Evolutionary conservation across 2,113 vertebrate genomes (phyloP).

Genomic region (Etheostoma spectabile): DNA sequence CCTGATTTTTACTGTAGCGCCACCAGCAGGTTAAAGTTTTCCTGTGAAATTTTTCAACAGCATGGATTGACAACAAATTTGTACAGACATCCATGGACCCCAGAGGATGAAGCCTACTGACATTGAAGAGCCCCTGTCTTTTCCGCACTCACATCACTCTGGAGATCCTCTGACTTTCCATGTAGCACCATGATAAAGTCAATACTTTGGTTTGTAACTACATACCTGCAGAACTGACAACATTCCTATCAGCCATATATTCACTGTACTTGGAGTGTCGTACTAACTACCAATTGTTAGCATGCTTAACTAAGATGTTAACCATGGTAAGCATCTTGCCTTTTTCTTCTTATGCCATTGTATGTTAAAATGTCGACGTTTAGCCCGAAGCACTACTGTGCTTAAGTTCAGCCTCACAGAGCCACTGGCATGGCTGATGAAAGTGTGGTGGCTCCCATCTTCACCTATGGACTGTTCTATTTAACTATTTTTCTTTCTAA

Average conservation of each 20-base stretch:
- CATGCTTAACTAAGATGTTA: neutral
- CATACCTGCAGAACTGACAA: neutral
- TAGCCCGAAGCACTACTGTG: neutral
- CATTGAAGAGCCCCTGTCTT: no score
- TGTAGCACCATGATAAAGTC: neutral
- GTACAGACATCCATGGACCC: neutral
- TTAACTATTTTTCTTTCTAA: neutral
- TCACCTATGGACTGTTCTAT: neutral
- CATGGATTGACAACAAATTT: no score
- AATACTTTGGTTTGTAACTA: neutral
- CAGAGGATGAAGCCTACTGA: neutral
- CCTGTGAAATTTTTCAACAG: no score
- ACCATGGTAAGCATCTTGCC: neutral
- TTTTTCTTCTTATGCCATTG: neutral
- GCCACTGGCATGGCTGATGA: accelerated
- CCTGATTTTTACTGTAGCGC: no score
- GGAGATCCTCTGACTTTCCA: neutral
- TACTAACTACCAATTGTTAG: neutral
- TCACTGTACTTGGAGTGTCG: neutral
- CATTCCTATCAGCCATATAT: neutral
- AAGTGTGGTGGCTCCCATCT: neutral
- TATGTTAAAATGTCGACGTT: neutral
- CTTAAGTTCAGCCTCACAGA: neutral
- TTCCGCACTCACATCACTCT: neutral
- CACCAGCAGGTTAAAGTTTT: no score